Percentiles rank a stretch among this genome's conserved stretches.
Conservation (phyloP, 2,888 invertebrate genomes). For the Lottia gigantea region DNA sequence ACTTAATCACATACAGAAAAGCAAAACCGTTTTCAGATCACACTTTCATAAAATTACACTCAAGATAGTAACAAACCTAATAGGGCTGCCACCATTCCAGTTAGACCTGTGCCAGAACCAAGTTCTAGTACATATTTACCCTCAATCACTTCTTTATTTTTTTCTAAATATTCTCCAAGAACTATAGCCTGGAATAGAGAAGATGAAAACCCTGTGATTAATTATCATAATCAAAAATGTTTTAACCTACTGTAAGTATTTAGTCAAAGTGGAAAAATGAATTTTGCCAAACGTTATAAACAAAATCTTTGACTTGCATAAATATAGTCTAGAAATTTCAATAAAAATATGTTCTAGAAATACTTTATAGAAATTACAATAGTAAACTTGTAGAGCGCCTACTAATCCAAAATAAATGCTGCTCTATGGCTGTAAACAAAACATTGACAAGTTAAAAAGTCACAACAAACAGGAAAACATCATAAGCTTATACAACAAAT, state of each 20-base stretch:
- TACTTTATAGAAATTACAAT: too few species aligned
- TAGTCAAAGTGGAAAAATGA: background rate
- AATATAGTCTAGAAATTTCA: background rate
- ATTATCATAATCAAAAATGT: background rate
- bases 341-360: background rate
- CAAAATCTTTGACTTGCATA: background rate
- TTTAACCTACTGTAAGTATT: background rate
- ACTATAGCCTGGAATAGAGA: conserved; percentile 58
- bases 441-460: too few species aligned
- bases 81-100: conserved; percentile 60
- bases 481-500: too few species aligned
- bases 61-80: conserved; percentile 48
- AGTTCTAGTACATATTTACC: conserved; percentile 61
- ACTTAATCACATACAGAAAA: too few species aligned
- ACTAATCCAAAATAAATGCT: too few species aligned
- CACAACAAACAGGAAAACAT: too few species aligned
- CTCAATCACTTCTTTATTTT: conserved; percentile 41
- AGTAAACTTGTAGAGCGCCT: too few species aligned
- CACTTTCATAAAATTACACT: too few species aligned
- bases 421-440: too few species aligned
- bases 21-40: too few species aligned
- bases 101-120: conserved; percentile 66
- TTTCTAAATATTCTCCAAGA: conserved; percentile 55
- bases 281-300: background rate
- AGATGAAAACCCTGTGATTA: background rate